These are phyloP conservation scores for Kryptolebias ocellatus DNA, from an alignment of 2,797 vertebrate species.

Conservation along the genomic window DNA sequence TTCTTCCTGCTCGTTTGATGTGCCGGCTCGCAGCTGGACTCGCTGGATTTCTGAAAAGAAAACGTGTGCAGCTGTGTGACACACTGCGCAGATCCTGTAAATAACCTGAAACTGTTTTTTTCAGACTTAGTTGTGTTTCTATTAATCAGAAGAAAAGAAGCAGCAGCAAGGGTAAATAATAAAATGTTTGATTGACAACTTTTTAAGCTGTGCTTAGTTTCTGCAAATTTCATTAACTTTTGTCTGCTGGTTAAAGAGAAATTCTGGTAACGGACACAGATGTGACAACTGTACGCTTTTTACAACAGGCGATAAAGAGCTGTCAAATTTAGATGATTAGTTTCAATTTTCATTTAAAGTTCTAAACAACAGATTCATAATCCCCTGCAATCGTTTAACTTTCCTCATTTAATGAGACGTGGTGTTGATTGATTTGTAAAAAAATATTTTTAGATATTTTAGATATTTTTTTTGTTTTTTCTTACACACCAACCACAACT, in stretches of 20 bases:
- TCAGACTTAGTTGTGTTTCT: not conserved
- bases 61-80: constrained; percentile 22
- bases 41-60: constrained; percentile 12
- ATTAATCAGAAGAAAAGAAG: not conserved
- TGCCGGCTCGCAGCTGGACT: constrained; percentile 21
- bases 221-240: no score
- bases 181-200: not conserved
- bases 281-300: no score
- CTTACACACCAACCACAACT: not conserved
- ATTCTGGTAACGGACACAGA: no score
- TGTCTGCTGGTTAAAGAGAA: no score
- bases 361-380: not conserved
- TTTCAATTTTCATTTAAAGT: not conserved
- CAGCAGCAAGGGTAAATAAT: not conserved
- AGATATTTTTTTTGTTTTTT: not conserved
- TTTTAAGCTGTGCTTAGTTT: no score
- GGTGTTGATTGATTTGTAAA: not conserved
- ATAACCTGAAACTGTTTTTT: not conserved
- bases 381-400: not conserved
- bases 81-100: not conserved
- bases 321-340: not conserved
- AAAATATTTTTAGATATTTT: not conserved
- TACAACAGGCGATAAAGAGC: no score
- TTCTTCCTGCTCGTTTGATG: constrained; percentile 34
- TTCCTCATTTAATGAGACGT: not conserved